phyloP scores from a whole-genome alignment of 2,113 vertebrate genomes.

The Dunckerocampus dactyliophorus region DNA sequence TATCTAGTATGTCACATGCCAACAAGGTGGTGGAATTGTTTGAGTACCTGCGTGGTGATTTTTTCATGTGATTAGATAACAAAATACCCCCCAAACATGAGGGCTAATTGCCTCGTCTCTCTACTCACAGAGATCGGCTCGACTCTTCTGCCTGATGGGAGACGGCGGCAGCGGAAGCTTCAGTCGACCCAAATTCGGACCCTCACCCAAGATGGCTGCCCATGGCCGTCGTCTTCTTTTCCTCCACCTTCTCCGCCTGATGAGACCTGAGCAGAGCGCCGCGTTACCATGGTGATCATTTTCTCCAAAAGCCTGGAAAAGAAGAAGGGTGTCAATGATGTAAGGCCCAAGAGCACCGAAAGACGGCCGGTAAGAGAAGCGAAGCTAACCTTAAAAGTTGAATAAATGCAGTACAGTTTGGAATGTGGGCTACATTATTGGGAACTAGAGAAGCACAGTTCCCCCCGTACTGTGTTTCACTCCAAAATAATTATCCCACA shows the following conservation, averaged over 20 bases:
- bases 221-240: slow-evolving; percentile 30
- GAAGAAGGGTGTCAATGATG: slow-evolving; percentile 79
- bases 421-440: too few species aligned
- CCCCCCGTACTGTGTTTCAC: too few species aligned
- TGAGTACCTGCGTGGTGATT: not conserved
- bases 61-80: too few species aligned
- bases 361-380: slow-evolving; percentile 73
- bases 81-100: too few species aligned
- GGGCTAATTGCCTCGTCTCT: not conserved
- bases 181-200: slow-evolving; percentile 28
- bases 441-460: too few species aligned
- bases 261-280: slow-evolving; percentile 47
- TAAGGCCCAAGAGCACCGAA: slow-evolving; percentile 69
- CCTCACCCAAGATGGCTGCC: slow-evolving; percentile 56
- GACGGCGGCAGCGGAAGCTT: slow-evolving; percentile 45
- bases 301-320: slow-evolving; percentile 81
- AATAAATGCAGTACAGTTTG: too few species aligned
- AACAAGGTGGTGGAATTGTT: not conserved
- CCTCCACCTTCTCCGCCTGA: slow-evolving; percentile 26
- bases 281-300: slow-evolving; percentile 84
- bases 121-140: slow-evolving; percentile 54
- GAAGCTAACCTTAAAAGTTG: too few species aligned
- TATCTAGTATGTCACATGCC: not conserved
- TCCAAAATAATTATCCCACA: too few species aligned
- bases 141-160: slow-evolving; percentile 1